Evolutionary conservation across 2,888 invertebrate species (phyloP).

Genomic region (Nemurella pictetii): DNA sequence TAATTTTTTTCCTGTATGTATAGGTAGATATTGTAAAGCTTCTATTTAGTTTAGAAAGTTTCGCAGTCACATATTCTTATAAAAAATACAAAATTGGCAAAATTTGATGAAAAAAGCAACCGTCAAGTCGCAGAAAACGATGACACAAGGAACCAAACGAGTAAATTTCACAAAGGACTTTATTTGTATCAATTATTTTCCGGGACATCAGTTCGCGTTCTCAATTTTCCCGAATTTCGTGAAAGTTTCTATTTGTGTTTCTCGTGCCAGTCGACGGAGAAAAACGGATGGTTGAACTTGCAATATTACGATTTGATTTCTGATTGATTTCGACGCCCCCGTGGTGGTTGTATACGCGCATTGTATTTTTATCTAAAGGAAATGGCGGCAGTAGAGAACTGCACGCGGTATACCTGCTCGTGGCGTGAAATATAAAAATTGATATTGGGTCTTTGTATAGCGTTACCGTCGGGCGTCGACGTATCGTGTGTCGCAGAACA

Average conservation of each 20-base stretch:
- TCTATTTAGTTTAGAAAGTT: too few species aligned
- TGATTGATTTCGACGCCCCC: background rate
- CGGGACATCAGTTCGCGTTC: background rate
- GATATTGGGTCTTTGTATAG: background rate
- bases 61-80: too few species aligned
- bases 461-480: background rate
- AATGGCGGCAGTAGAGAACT: background rate
- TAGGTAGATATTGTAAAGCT: too few species aligned
- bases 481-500: background rate
- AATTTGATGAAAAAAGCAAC: too few species aligned
- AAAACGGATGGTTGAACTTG: background rate
- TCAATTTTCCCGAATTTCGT: background rate
- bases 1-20: too few species aligned
- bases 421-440: background rate
- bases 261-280: background rate
- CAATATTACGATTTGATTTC: background rate
- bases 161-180: too few species aligned
- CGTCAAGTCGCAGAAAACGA: too few species aligned
- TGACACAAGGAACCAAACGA: too few species aligned
- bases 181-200: background rate
- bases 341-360: background rate
- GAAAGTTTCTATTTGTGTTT: background rate
- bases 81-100: too few species aligned
- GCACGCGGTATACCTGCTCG: background rate
- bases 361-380: background rate